Conservation (phyloP, 2,888 invertebrate species). For the Amphipyra berbera region DNA sequence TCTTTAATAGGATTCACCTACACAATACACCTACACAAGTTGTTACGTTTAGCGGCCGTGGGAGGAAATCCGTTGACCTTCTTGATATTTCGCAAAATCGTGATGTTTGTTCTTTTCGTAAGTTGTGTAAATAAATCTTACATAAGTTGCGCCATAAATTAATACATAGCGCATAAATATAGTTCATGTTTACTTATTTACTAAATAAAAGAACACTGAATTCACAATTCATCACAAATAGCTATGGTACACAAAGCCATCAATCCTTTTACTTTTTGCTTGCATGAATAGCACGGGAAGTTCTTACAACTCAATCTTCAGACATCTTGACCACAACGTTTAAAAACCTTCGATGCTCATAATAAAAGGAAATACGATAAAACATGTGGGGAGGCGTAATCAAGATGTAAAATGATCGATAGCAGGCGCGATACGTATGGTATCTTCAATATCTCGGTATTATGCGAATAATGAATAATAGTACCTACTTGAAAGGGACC, state of each 20-base stretch:
- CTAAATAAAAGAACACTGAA: slow-evolving; percentile 22
- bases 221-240: slow-evolving; percentile 37
- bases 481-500: slow-evolving; percentile 43
- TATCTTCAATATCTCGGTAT: slow-evolving; percentile 54
- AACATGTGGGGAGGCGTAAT: slow-evolving; percentile 56
- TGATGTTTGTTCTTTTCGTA: slow-evolving; percentile 28
- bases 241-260: slow-evolving; percentile 36
- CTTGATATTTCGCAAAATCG: slow-evolving; percentile 43
- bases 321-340: slow-evolving; percentile 54
- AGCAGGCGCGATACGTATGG: slow-evolving; percentile 50
- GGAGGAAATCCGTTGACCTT: slow-evolving; percentile 64
- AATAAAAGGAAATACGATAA: slow-evolving; percentile 55
- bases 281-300: slow-evolving; percentile 47
- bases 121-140: slow-evolving; percentile 25
- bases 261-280: slow-evolving; percentile 43
- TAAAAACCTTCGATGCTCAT: slow-evolving; percentile 47
- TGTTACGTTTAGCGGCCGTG: slow-evolving; percentile 50
- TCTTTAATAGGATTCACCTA: slow-evolving; percentile 40
- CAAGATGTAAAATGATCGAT: slow-evolving; percentile 63
- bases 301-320: slow-evolving; percentile 59
- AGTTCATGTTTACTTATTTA: neutral
- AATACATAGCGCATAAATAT: neutral
- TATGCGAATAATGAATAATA: slow-evolving; percentile 58
- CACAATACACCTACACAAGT: slow-evolving; percentile 61
- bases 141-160: slow-evolving; percentile 13